Percentiles rank a stretch among this genome's conserved stretches.
Evolutionary conservation across 2,888 invertebrate genomes (phyloP).

Genomic region (Andrena praecox): DNA sequence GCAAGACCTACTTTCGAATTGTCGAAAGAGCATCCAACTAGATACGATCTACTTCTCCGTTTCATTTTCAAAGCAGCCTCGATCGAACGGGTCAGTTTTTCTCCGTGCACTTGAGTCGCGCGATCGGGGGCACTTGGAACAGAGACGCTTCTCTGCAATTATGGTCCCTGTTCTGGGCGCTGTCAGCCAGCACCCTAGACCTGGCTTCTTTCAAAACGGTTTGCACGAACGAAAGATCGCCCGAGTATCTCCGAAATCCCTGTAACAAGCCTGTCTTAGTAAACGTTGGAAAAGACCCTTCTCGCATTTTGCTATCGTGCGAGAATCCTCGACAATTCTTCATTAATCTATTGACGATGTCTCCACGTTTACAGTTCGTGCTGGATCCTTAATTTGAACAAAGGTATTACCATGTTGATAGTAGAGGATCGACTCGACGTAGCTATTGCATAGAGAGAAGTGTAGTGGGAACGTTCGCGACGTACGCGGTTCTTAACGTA

Average conservation of each 20-base stretch:
- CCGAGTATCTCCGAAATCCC: background rate
- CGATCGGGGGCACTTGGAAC: background rate
- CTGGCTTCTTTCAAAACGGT: background rate
- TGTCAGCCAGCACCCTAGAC: background rate
- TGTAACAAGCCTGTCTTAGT: background rate
- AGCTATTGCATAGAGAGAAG: slow-evolving; percentile 57
- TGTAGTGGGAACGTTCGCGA: slow-evolving; percentile 61
- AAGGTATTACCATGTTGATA: slow-evolving; percentile 74
- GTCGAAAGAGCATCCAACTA: background rate
- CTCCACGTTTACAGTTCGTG: slow-evolving; percentile 77
- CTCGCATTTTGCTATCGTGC: background rate
- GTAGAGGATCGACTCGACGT: slow-evolving; percentile 66
- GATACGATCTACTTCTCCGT: background rate
- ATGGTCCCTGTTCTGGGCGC: background rate
- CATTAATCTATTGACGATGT: slow-evolving; percentile 71
- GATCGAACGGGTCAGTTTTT: slow-evolving; percentile 3
- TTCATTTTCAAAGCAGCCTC: background rate
- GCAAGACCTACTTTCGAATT: slow-evolving; percentile 13
- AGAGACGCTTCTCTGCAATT: too few species aligned
- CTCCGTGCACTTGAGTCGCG: background rate
- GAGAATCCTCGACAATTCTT: slow-evolving; percentile 4
- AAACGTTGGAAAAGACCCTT: background rate
- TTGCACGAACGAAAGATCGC: too few species aligned
- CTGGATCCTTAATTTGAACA: slow-evolving; percentile 73
- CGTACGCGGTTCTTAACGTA: slow-evolving; percentile 40